Conservation (phyloP, 1,140 invertebrate species). For the Bombyx mori region ASM3026992v2 NC_085131.1:12984501-12985000, state of each 20-base stretch:
- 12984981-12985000: conserved; percentile 79
- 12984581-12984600: conserved; percentile 75
- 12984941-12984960: conserved; percentile 75
- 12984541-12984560: conserved; percentile 94
- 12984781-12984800: conserved; percentile 76
- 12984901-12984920: conserved; percentile 55
- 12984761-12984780: conserved; percentile 81
- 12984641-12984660: conserved; percentile 76
- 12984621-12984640: conserved; percentile 81
- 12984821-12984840: conserved; percentile 75
- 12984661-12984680: conserved; percentile 77
- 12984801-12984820: conserved; percentile 80
- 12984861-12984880: conserved; percentile 6
- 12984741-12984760: conserved; percentile 97
- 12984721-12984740: conserved; percentile 80
- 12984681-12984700: conserved; percentile 93
- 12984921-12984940: conserved; percentile 67
- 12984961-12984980: conserved; percentile 79
- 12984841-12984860: conserved; percentile 25
- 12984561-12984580: conserved; percentile 74
- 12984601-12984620: conserved; percentile 92
- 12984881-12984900: conserved; percentile 25
- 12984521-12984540: conserved; percentile 97
- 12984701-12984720: conserved; percentile 76
- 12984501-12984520: conserved; percentile 84